These are phyloP conservation scores for Xanthostigma xanthostigma DNA, from an alignment of 2,888 invertebrate genomes.

Conservation along the genomic window DNA sequence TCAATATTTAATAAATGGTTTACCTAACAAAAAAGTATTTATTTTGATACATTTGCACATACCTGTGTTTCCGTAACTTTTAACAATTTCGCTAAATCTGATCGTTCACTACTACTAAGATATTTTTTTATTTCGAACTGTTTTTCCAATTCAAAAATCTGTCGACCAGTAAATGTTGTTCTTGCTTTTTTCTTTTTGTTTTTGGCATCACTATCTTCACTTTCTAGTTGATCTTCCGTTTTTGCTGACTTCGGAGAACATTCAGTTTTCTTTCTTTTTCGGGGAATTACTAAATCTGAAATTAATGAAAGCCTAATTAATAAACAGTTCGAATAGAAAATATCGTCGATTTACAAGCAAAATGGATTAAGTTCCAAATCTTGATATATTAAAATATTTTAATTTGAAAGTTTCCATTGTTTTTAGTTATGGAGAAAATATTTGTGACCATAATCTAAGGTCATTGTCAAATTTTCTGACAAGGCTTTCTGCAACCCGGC, in stretches of 20 bases:
- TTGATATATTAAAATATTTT: too few species aligned
- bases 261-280: conserved; percentile 1
- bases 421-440: too few species aligned
- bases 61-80: conserved; percentile 97
- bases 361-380: too few species aligned
- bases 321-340: too few species aligned
- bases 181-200: conserved; percentile 73
- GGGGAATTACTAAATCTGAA: conserved; percentile 1
- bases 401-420: too few species aligned
- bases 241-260: conserved; percentile 4
- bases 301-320: too few species aligned
- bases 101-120: conserved; percentile 82
- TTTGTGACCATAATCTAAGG: too few species aligned
- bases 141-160: conserved; percentile 93
- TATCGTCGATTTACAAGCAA: too few species aligned
- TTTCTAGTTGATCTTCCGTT: conserved; percentile 29
- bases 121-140: conserved; percentile 95
- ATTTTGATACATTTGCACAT: conserved; percentile 20
- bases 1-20: too few species aligned
- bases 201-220: conserved; percentile 35
- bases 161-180: conserved; percentile 88
- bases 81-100: conserved; percentile 85
- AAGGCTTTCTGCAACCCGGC: too few species aligned
- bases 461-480: too few species aligned
- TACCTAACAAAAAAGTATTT: background rate